A percentile compares a stretch with the other conserved stretches of the same genome.
phyloP scores from a whole-genome alignment of 2,797 vertebrate species.

The Malacoraja senta region DNA sequence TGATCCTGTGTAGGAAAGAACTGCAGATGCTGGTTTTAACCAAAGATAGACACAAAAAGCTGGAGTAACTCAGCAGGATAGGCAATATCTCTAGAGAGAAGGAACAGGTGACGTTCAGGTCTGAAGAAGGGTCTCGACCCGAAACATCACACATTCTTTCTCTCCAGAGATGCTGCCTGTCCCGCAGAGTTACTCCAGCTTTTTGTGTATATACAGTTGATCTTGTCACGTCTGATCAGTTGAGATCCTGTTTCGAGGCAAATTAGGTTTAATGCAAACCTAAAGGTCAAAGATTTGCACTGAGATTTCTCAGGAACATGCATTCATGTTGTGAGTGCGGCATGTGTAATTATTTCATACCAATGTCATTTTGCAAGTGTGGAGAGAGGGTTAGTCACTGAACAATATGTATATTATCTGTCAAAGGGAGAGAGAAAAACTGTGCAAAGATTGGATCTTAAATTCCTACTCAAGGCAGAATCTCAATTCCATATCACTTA shows the following conservation, averaged over 20 bases:
- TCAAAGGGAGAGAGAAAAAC: neutral
- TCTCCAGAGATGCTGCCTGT: no score
- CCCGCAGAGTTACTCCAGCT: no score
- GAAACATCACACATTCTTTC: no score
- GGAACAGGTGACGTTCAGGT: no score
- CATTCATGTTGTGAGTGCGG: neutral
- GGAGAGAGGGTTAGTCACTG: neutral
- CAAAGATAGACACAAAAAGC: no score
- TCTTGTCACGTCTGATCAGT: neutral
- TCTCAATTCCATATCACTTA: conserved; percentile 17
- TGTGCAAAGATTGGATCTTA: neutral
- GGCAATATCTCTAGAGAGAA: no score
- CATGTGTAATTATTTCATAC: neutral
- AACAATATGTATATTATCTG: neutral
- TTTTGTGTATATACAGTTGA: no score
- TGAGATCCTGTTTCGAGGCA: neutral
- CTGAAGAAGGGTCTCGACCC: no score
- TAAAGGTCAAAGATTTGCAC: neutral
- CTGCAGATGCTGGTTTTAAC: no score
- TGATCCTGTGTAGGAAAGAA: no score
- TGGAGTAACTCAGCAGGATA: no score
- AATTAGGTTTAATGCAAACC: neutral
- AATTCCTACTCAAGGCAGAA: neutral
- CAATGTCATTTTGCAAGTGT: neutral
- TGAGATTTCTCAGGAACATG: neutral